Evolutionary conservation across 2,113 vertebrate species (phyloP), one percentile per base, ranked within the genome.

Genomic region (Anser brachyrhynchus): DNA sequence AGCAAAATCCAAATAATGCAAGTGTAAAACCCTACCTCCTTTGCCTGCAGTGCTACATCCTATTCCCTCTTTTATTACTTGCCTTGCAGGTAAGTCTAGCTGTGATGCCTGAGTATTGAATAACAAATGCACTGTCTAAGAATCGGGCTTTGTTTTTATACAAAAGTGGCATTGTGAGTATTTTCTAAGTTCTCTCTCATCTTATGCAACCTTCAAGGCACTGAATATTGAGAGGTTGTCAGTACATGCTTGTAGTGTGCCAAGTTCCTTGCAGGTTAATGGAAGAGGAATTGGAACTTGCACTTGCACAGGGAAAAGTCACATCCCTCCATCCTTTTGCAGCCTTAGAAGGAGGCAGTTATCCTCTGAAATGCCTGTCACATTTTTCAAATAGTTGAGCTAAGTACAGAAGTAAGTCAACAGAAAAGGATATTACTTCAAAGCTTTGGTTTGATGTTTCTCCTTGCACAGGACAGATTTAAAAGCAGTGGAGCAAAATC

Each of bases 371-470:
- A 66, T 85, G 66, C 31, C 28, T 81, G 66, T n/a, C 67, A 39
- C 46, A 35, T 88, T 64, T 94, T 95, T n/a, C 43, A 95, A 96
- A 87, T 88, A 46, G 20, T 74, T 69, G 37, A 67, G 18, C 86
- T 87, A 22, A 41, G 11, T 84, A 20, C 25, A 37, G 29, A 84
- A 29, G 3, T 84, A 72, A 96, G 78, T 49, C 18, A 54, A 31
- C 46, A 88, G 49, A 46, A 71, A 87, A 44, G 20, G 11, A 9
- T 92, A 37, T 73, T 72, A 55, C 66, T 95, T 93, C 52, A 91
- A 91, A 86, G 78, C 6, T 1, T 9, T 76, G 79, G 80, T 93
- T 81, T 90, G 84, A 76, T 81, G 28, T 74, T 58, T 88, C 37
- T 76, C 31, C 55, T 91, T 91, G 18, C 2, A 21, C 7, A 64